phyloP scores from a whole-genome alignment of 2,888 invertebrate genomes.

The Eilema griseolum region DNA sequence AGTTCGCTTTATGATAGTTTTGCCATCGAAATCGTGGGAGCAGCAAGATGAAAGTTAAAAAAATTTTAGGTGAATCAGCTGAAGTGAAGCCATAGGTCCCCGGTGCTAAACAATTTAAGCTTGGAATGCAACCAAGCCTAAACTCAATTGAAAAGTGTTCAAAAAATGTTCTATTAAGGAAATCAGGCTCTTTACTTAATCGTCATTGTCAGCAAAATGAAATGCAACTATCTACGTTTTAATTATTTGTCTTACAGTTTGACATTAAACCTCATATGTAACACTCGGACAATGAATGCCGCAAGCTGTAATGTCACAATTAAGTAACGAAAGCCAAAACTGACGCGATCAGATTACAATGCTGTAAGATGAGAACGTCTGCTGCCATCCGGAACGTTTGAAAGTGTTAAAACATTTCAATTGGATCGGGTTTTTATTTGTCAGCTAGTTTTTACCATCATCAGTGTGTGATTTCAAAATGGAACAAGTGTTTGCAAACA shows the following conservation, averaged over 20 bases:
- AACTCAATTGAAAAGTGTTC: too few species aligned
- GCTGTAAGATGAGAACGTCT: slow-evolving; percentile 60
- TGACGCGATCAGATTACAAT: slow-evolving; percentile 59
- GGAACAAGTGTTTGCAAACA: neutral
- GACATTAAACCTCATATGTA: slow-evolving; percentile 20
- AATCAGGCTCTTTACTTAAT: too few species aligned
- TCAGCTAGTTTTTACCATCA: slow-evolving; percentile 42
- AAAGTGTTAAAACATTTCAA: slow-evolving; percentile 58
- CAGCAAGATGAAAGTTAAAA: too few species aligned
- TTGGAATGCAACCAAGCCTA: too few species aligned
- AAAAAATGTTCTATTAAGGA: neutral
- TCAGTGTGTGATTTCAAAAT: slow-evolving; percentile 27
- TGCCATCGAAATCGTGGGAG: too few species aligned
- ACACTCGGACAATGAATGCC: slow-evolving; percentile 32
- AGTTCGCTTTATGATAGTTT: too few species aligned
- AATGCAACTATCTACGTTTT: neutral
- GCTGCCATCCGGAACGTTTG: slow-evolving; percentile 60
- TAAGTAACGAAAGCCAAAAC: slow-evolving; percentile 63
- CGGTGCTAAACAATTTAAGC: too few species aligned
- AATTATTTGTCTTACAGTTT: neutral
- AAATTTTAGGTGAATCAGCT: too few species aligned
- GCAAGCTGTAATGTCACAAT: slow-evolving; percentile 52
- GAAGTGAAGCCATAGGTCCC: too few species aligned
- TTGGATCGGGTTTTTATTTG: slow-evolving; percentile 53
- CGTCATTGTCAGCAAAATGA: neutral